Percentiles rank a stretch among this genome's conserved stretches.
Conservation (phyloP, 2,888 invertebrate species). For the Napeogenes sylphis region DNA sequence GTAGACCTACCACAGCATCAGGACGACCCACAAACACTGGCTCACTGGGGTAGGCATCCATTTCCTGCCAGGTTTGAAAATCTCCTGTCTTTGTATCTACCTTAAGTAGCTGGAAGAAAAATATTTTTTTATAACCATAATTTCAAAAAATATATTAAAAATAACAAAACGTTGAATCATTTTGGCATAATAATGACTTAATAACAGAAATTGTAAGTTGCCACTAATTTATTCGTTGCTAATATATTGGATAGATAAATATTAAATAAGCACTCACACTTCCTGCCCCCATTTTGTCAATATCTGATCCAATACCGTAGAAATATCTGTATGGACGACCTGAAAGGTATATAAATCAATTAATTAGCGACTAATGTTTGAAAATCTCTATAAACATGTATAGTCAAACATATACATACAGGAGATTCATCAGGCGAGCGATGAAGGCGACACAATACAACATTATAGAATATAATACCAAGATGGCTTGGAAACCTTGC, state of each 20-base stretch:
- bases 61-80: conserved; percentile 80
- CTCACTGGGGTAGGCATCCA: conserved; percentile 84
- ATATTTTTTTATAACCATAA: too few species aligned
- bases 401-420: too few species aligned
- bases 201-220: background rate
- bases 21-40: conserved; percentile 84
- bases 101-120: conserved; percentile 26
- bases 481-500: too few species aligned
- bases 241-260: too few species aligned
- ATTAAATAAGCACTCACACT: conserved; percentile 16
- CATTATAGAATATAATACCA: too few species aligned
- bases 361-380: background rate
- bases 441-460: too few species aligned
- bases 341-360: conserved; percentile 10
- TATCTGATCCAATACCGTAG: conserved; percentile 29
- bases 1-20: conserved; percentile 37
- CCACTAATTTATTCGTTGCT: too few species aligned
- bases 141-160: background rate
- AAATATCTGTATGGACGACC: conserved; percentile 30
- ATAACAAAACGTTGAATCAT: background rate
- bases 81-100: conserved; percentile 76
- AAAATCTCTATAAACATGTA: too few species aligned
- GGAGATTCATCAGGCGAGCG: too few species aligned
- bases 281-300: conserved; percentile 25
- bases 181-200: too few species aligned